Evolutionary conservation across 2,113 vertebrate species (phyloP).

Genomic region (Prolemur simus): DNA sequence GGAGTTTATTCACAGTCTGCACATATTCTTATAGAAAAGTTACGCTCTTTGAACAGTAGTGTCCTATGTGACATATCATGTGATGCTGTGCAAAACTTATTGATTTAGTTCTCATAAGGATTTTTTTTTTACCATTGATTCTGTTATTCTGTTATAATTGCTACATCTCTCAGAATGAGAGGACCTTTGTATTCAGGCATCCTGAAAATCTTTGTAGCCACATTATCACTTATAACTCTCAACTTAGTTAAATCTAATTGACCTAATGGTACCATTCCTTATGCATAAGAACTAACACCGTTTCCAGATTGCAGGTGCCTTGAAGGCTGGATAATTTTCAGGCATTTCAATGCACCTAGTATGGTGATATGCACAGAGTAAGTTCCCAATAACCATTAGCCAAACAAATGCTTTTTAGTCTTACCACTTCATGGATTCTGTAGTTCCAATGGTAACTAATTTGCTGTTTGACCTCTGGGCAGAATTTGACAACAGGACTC

Average conservation of each 20-base stretch:
- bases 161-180: not conserved
- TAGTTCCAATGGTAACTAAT: not conserved
- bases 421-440: not conserved
- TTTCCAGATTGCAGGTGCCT: not conserved
- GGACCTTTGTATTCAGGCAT: not conserved
- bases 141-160: not conserved
- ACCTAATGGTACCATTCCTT: not conserved
- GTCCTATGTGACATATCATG: not conserved
- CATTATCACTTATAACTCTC: not conserved
- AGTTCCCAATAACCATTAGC: not conserved
- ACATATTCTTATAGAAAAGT: constrained; percentile 32
- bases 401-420: not conserved
- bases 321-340: not conserved
- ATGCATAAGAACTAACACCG: not conserved
- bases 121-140: not conserved
- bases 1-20: constrained; percentile 40
- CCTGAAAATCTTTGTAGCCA: not conserved
- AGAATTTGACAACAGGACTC: not conserved
- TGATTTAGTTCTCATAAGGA: not conserved
- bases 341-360: not conserved
- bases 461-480: not conserved
- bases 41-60: constrained; percentile 6
- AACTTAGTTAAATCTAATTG: not conserved
- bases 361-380: not conserved
- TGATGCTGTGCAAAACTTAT: not conserved